These are phyloP conservation scores for Neuroterus valhalla DNA, from an alignment of 1,140 invertebrate species.

Conservation along the genomic window DNA sequence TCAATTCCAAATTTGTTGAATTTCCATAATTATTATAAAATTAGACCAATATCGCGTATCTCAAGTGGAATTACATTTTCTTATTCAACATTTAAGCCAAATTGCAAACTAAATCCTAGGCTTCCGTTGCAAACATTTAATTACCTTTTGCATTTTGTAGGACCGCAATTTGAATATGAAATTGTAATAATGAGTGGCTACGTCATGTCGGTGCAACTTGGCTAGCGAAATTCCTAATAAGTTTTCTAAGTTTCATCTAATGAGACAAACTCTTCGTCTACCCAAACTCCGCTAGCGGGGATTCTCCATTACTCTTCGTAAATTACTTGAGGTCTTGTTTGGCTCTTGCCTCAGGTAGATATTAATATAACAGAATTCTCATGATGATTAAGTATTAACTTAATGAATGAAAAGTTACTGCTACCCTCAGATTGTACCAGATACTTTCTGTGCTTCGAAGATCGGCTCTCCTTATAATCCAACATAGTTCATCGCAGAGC, in stretches of 20 bases:
- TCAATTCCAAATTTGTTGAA: no score
- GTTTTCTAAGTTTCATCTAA: conserved; percentile 26
- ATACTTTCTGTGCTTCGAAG: neutral
- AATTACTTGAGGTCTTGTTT: conserved; percentile 30
- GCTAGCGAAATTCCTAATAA: conserved; percentile 14
- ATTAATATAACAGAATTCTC: conserved; percentile 12
- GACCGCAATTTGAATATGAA: neutral
- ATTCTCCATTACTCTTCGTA: conserved; percentile 21
- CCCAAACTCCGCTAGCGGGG: neutral
- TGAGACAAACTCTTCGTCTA: conserved; percentile 12
- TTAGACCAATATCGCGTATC: no score
- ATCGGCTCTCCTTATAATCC: no score
- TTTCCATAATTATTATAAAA: no score
- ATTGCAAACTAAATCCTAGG: no score
- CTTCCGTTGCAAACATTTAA: neutral
- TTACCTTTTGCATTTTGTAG: neutral
- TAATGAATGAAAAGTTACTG: neutral
- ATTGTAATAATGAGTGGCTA: neutral
- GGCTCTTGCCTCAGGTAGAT: conserved; percentile 15
- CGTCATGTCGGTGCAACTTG: neutral
- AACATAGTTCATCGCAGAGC: no score
- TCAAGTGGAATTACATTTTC: no score
- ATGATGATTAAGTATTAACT: conserved; percentile 11
- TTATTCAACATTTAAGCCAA: no score
- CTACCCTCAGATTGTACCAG: neutral